A percentile compares a stretch with the other conserved stretches of the same genome.
Evolutionary conservation across 2,797 vertebrate species (phyloP).

Genomic region (Margarornis squamiger): DNA sequence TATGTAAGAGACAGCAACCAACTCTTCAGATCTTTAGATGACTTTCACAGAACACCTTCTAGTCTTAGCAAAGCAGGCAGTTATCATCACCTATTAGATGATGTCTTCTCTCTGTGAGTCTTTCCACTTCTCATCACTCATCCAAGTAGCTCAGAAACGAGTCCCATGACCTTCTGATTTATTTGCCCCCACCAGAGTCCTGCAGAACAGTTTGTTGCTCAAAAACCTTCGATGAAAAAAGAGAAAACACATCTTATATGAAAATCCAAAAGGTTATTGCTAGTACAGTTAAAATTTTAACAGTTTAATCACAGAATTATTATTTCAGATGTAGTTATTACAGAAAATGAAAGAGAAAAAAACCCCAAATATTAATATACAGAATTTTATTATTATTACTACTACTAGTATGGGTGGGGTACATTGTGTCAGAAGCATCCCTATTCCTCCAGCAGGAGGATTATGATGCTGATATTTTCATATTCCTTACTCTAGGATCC

Average conservation of each 20-base stretch:
- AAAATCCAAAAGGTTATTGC: neutral
- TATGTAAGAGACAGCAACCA: neutral
- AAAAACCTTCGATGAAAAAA: neutral
- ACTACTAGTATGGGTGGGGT: neutral
- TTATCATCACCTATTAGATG: neutral
- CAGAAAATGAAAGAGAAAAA: neutral
- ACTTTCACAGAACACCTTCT: neutral
- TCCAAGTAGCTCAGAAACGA: neutral
- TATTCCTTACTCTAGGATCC: neutral
- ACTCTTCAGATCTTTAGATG: neutral
- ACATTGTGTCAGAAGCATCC: fast-evolving
- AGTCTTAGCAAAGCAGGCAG: neutral
- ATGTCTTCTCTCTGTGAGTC: neutral
- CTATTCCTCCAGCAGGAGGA: neutral
- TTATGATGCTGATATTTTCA: neutral
- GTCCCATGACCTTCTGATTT: neutral
- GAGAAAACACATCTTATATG: neutral
- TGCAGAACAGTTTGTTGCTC: neutral
- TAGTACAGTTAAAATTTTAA: neutral
- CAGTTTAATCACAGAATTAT: neutral
- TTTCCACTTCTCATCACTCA: neutral
- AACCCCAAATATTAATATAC: neutral
- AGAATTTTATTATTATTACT: neutral
- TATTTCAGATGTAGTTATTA: neutral
- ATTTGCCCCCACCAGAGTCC: neutral